A percentile compares a stretch with the other conserved stretches of the same genome.
These are phyloP conservation scores for Laticauda laticaudata DNA, from an alignment of 2,113 vertebrate genomes.

Conservation along the genomic window DNA sequence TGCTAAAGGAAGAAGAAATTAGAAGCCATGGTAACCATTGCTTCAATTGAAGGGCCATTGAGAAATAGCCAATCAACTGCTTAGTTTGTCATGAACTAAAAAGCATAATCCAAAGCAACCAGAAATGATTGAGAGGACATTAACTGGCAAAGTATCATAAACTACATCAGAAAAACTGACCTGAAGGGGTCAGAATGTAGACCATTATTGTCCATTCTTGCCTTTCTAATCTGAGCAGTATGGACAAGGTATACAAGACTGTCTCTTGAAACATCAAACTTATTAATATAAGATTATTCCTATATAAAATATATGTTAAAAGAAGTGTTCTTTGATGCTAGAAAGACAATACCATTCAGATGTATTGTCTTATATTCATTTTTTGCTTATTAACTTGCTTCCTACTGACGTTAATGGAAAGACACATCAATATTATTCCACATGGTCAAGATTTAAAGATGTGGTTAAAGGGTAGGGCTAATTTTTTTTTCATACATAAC, in stretches of 20 bases:
- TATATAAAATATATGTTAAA: neutral
- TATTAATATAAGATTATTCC: neutral
- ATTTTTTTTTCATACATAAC: neutral
- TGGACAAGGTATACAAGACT: neutral
- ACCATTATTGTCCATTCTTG: neutral
- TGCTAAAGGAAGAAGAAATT: neutral
- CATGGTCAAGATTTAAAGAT: neutral
- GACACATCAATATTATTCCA: neutral
- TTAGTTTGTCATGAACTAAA: neutral
- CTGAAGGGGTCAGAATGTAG: neutral
- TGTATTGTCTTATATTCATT: neutral
- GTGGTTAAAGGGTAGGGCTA: neutral
- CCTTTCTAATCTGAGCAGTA: neutral
- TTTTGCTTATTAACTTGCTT: neutral
- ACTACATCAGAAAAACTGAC: neutral
- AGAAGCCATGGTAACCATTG: neutral
- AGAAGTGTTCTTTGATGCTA: neutral
- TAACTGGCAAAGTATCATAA: neutral
- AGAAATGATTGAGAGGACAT: neutral
- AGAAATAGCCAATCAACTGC: neutral
- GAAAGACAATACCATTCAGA: neutral
- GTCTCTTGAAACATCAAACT: neutral
- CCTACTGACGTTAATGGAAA: neutral
- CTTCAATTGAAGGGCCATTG: neutral
- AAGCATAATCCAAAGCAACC: neutral